Evolutionary conservation across 2,113 vertebrate species (phyloP).

Genomic region (Rhinoptilus africanus): DNA sequence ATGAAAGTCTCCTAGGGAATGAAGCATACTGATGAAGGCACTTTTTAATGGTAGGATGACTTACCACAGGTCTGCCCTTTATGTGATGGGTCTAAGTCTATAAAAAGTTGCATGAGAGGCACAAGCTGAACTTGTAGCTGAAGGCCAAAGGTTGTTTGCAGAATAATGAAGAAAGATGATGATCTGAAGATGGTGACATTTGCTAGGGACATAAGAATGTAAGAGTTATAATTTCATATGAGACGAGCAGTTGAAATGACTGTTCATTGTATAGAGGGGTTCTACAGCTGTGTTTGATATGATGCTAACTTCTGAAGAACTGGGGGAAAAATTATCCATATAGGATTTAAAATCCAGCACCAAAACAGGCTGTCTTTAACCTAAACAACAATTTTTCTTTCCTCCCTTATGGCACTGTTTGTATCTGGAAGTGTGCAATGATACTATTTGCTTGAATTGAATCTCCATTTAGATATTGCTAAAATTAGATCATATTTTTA

Average conservation of each 20-base stretch:
- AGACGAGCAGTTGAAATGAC: background rate
- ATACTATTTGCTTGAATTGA: background rate
- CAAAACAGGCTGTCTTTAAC: background rate
- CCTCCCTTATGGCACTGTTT: background rate
- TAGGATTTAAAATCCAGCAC: background rate
- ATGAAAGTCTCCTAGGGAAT: background rate
- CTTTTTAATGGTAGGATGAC: background rate
- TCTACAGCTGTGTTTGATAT: background rate
- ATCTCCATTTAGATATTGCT: background rate
- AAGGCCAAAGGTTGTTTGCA: conserved; percentile 73
- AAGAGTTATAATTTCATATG: background rate
- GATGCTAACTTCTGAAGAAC: background rate
- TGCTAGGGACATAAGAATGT: conserved; percentile 65
- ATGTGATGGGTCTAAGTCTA: conserved; percentile 64
- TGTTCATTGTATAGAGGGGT: background rate
- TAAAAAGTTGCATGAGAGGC: conserved; percentile 87
- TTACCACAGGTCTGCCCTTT: conserved; percentile 84
- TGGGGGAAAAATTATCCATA: background rate
- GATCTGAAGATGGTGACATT: conserved; percentile 82
- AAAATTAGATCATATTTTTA: background rate
- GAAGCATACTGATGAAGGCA: background rate
- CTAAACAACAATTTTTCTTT: background rate
- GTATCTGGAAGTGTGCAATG: background rate
- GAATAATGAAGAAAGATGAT: conserved; percentile 84
- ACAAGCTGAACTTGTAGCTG: conserved; percentile 81